Evolutionary conservation across 2,888 invertebrate species (phyloP).

Genomic region (Chymomyza caudatula): DNA sequence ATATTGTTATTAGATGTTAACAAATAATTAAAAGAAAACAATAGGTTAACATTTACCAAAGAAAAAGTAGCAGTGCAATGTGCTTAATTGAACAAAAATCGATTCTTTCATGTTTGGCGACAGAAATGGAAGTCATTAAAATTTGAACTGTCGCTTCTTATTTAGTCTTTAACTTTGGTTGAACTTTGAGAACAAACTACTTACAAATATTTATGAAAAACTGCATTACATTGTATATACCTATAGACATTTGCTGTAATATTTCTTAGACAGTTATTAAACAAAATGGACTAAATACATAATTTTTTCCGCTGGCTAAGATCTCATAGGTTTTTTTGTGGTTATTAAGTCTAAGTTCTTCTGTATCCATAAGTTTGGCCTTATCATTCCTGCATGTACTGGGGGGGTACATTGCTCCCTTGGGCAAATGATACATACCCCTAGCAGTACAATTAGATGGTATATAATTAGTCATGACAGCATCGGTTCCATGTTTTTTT

Average conservation of each 20-base stretch:
- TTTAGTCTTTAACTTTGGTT: constrained; percentile 57
- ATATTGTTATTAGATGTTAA: constrained; percentile 25
- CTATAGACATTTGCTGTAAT: constrained; percentile 28
- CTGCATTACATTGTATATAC: neutral
- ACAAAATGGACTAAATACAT: constrained; percentile 2
- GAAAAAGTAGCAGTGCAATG: constrained; percentile 4
- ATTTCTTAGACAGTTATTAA: constrained; percentile 1
- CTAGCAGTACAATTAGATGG: neutral
- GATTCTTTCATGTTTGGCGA: constrained; percentile 7
- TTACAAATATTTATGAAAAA: constrained; percentile 14
- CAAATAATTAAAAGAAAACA: constrained; percentile 39
- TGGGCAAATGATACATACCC: neutral
- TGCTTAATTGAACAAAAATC: constrained; percentile 46
- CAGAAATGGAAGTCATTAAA: constrained; percentile 57
- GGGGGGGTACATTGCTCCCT: neutral
- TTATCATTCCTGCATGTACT: too few relatives aligned
- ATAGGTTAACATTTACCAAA: constrained; percentile 31
- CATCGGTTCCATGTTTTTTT: neutral
- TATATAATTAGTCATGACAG: neutral
- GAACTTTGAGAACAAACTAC: constrained; percentile 63
- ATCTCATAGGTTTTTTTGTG: too few relatives aligned
- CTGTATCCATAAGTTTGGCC: neutral
- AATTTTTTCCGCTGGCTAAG: neutral
- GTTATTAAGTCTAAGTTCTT: constrained; percentile 1
- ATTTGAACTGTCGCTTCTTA: constrained; percentile 7